Percentiles rank a stretch among this genome's conserved stretches.
Evolutionary conservation across 30 jellyfish, hydroid and myxozoan species (phyloP).

Genomic region (Hydractinia echinata): DNA sequence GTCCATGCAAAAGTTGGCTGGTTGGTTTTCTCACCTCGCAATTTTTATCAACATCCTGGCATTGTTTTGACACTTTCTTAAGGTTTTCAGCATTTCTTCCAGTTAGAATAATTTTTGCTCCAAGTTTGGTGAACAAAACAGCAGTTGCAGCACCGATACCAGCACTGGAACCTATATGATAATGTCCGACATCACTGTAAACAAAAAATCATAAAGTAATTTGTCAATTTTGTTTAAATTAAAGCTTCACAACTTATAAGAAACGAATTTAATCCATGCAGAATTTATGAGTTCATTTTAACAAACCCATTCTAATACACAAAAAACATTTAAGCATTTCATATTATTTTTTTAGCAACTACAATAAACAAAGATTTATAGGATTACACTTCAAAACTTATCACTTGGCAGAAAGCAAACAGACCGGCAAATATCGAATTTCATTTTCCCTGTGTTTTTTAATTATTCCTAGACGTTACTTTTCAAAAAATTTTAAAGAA

Average conservation of each 20-base stretch:
- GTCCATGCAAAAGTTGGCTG: no score
- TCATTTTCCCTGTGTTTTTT: no score
- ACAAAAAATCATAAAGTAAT: no score
- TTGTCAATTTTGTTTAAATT: neutral
- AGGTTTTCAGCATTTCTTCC: conserved; percentile 78
- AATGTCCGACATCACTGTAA: no score
- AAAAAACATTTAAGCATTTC: neutral
- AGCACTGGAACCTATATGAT: conserved; percentile 86
- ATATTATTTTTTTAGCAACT: neutral
- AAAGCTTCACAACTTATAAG: neutral
- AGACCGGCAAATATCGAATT: no score
- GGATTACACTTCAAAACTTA: neutral
- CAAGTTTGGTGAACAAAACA: conserved; percentile 52
- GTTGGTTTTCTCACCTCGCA: conserved; percentile 20
- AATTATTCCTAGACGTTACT: no score
- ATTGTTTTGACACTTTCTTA: conserved; percentile 34
- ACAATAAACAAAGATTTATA: neutral
- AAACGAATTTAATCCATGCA: neutral
- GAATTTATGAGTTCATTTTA: neutral
- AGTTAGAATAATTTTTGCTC: conserved; percentile 63
- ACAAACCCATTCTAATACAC: neutral
- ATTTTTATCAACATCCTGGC: conserved; percentile 38
- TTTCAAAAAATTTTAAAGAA: no score
- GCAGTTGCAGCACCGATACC: conserved; percentile 85
- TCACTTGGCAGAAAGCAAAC: no score